Conservation (phyloP, 2,888 invertebrate species). For the Cerastis rubricosa region DNA sequence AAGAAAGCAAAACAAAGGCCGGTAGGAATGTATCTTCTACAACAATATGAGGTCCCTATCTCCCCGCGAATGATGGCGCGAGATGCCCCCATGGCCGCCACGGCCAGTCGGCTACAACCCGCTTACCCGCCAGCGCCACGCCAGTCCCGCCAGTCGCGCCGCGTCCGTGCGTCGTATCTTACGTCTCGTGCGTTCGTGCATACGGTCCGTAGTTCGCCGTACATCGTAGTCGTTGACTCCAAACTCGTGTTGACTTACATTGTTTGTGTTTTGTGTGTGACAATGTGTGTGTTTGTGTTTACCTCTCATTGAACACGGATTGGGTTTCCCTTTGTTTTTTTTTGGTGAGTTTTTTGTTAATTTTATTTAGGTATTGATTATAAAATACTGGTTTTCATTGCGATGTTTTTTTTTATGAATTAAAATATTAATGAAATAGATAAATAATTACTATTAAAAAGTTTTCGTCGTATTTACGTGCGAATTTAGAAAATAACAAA, state of each 20-base stretch:
- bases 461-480: not conserved
- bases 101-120: slow-evolving; percentile 10
- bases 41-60: slow-evolving; percentile 22
- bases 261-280: slow-evolving; percentile 67
- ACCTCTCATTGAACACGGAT: slow-evolving; percentile 58
- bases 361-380: not conserved
- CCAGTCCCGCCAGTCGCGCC: slow-evolving; percentile 50
- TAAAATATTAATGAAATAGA: not conserved
- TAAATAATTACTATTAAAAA: not conserved
- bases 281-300: slow-evolving; percentile 65
- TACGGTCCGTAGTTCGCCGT: slow-evolving; percentile 22
- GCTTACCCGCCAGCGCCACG: too few species aligned
- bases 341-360: slow-evolving; percentile 63
- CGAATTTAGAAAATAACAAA: not conserved
- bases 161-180: slow-evolving; percentile 35
- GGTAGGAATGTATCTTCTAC: slow-evolving; percentile 2
- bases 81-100: slow-evolving; percentile 34
- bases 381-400: not conserved
- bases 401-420: not conserved
- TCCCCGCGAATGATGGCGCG: slow-evolving; percentile 38
- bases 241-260: slow-evolving; percentile 54
- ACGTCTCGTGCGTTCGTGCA: slow-evolving; percentile 17
- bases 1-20: slow-evolving; percentile 16
- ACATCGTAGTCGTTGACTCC: slow-evolving; percentile 28
- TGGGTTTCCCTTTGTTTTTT: slow-evolving; percentile 57